phyloP scores from a whole-genome alignment of 2,888 invertebrate genomes.

The Crioceris asparagi region DNA sequence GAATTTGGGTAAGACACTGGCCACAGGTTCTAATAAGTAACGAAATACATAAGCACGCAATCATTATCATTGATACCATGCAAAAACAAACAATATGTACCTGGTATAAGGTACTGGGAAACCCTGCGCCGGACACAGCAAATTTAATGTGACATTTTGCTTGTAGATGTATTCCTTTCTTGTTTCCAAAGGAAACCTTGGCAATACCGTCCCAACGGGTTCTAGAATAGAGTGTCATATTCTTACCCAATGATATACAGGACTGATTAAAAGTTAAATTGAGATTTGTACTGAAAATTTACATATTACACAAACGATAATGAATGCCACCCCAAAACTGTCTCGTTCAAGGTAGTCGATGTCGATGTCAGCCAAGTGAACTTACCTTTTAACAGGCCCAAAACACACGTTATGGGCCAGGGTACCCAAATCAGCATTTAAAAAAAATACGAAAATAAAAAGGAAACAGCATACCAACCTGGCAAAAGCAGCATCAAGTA shows the following conservation, averaged over 20 bases:
- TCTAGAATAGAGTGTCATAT: too few species aligned
- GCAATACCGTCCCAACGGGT: constrained; percentile 44
- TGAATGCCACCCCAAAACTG: too few species aligned
- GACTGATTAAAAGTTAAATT: constrained; percentile 13
- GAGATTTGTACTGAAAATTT: too few species aligned
- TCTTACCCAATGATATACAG: too few species aligned
- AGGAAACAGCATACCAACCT: too few species aligned
- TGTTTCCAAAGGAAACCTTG: constrained; percentile 66
- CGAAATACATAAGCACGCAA: too few species aligned
- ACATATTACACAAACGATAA: too few species aligned
- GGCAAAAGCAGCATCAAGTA: not conserved
- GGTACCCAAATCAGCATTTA: constrained; percentile 30
- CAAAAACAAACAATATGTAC: constrained; percentile 29
- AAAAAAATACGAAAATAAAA: too few species aligned
- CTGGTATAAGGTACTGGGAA: constrained; percentile 61
- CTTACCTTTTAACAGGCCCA: constrained; percentile 23
- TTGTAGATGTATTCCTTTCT: constrained; percentile 46
- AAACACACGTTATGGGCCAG: constrained; percentile 26
- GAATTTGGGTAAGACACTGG: constrained; percentile 59
- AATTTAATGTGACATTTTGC: constrained; percentile 34
- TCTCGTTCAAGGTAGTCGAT: too few species aligned
- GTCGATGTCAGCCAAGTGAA: too few species aligned
- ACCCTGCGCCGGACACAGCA: constrained; percentile 60
- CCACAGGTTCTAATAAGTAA: constrained; percentile 55
- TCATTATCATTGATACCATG: constrained; percentile 29